These are phyloP conservation scores for Agonopterix heracliana DNA, from an alignment of 2,888 invertebrate species.

Conservation along the genomic window DNA sequence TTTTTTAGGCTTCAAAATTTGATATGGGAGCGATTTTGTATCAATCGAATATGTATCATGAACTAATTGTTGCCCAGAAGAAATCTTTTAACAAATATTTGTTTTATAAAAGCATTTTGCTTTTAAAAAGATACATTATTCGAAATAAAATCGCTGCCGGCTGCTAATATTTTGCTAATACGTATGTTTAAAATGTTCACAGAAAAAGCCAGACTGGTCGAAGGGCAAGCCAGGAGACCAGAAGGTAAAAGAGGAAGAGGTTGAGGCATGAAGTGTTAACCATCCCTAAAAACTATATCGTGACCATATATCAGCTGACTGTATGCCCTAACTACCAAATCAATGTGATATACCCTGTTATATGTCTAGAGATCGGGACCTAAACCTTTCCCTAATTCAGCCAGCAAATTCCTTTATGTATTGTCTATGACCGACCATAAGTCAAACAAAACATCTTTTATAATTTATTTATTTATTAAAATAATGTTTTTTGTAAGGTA, in stretches of 20 bases:
- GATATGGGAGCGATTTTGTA: no score
- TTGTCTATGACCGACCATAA: slow-evolving; percentile 45
- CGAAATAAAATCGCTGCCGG: no score
- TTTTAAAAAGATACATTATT: no score
- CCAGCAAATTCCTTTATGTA: slow-evolving; percentile 17
- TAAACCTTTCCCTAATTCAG: slow-evolving; percentile 8
- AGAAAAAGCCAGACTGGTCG: slow-evolving; percentile 97
- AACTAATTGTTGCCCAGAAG: no score
- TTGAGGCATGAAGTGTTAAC: slow-evolving; percentile 84
- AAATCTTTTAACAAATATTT: no score
- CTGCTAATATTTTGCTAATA: no score
- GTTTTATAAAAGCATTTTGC: no score
- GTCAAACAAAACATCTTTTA: slow-evolving; percentile 26
- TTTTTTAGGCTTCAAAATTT: no score
- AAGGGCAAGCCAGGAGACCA: slow-evolving; percentile 93
- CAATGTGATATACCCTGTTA: slow-evolving; percentile 48
- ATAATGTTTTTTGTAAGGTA: slow-evolving; percentile 61
- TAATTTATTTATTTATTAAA: slow-evolving; percentile 60
- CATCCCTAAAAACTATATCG: slow-evolving; percentile 42
- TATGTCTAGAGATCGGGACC: slow-evolving; percentile 9
- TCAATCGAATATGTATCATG: no score
- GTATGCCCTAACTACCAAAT: slow-evolving; percentile 45
- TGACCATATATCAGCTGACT: slow-evolving; percentile 60
- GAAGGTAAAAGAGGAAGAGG: slow-evolving; percentile 89
- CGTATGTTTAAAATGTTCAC: slow-evolving; percentile 49